Evolutionary conservation across 2,888 invertebrate species (phyloP), one percentile per base, ranked within the genome.

Genomic region (Cremastinae sp.): DNA sequence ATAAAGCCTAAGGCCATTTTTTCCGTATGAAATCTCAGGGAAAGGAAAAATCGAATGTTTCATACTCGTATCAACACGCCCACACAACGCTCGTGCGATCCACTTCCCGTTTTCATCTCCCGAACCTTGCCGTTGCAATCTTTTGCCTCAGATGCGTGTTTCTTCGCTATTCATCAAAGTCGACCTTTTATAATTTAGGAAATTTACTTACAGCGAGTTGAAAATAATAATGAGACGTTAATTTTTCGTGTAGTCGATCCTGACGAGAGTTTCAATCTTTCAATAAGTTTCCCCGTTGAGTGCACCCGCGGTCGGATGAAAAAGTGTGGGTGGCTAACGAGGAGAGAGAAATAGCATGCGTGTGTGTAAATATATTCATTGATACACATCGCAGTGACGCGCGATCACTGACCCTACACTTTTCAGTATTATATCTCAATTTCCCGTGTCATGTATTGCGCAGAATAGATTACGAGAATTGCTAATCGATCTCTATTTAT

Each of bases 371-470:
- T 12, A 12, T 45, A 12, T 14, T 12, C 45, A 28, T 5, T 28
- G 28, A 45, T 12, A 28, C 16, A 45, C 39, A 49, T 71, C 56
- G 49, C 76, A 73, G 72, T 47, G 78, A 81, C 78, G 78, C 79
- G 75, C 41, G 83, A 81, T 75, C 82, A 83, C 79, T 83, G 83
- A 84, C 81, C 80, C 78, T 49, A 28, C 22, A 8, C 7, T 53
- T 45, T 55, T 55, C 37, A 28, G 1, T 22, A 28, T 35, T 39
- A 1, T 1, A 10, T 45, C 9, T 61, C 59, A 7, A 22, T 22
- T 59, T 28, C 8, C 22, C n/a, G n/a, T 12, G 16, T n/a, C n/a
- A n/a, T 14, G 22, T 45, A 22, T 22, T 14, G 22, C 1, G 9
- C 12, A 9, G n/a, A 9, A 12, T 8, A 59, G 12, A 1, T 1